A percentile compares a stretch with the other conserved stretches of the same genome.
Conservation (phyloP, 2,113 vertebrate genomes). For the Daboia siamensis region DNA sequence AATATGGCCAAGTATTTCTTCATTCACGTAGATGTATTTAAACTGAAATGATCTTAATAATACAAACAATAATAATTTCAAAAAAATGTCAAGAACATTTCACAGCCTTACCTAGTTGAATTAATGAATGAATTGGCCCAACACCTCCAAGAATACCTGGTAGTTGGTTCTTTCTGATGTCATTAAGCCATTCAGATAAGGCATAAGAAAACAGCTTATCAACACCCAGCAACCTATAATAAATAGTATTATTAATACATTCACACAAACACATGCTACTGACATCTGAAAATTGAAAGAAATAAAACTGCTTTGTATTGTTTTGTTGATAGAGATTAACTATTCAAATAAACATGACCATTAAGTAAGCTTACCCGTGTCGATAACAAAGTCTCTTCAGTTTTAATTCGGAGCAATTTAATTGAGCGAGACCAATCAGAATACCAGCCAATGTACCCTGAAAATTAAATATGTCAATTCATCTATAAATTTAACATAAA, state of each 20-base stretch:
- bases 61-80: background rate
- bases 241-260: conserved; percentile 32
- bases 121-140: conserved; percentile 93
- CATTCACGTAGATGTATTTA: background rate
- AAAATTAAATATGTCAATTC: conserved; percentile 30
- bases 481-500: background rate
- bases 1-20: background rate
- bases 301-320: background rate
- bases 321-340: background rate
- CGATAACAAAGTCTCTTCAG: conserved; percentile 90
- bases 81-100: background rate
- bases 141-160: conserved; percentile 94
- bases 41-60: background rate
- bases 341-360: background rate
- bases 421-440: conserved; percentile 91
- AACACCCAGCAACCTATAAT: conserved; percentile 87
- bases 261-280: background rate
- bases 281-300: background rate
- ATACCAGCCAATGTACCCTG: conserved; percentile 96
- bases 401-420: conserved; percentile 96
- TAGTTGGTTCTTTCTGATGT: conserved; percentile 96
- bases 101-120: conserved; percentile 86
- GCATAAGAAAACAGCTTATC: conserved; percentile 95
- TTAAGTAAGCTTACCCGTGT: conserved; percentile 78
- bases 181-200: conserved; percentile 92